Conservation (phyloP, 1,140 invertebrate species). For the Anagrus nilaparvatae region DNA sequence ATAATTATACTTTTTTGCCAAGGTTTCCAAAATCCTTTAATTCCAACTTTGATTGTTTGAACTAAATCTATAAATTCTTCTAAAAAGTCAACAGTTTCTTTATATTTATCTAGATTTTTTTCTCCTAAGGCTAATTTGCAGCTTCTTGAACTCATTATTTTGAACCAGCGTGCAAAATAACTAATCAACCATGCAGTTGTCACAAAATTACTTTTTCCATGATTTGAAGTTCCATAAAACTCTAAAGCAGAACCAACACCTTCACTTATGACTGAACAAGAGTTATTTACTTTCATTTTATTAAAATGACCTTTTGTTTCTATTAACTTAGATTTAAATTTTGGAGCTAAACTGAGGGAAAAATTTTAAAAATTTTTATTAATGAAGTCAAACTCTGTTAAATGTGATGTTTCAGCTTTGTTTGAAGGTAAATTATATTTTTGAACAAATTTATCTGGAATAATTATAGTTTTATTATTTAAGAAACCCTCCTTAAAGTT, state of each 20-base stretch:
- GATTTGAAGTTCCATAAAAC: slow-evolving; percentile 2
- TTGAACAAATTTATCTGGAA: not conserved
- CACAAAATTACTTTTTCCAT: slow-evolving; percentile 4
- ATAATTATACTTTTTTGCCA: too few relatives aligned
- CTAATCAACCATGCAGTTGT: slow-evolving; percentile 14
- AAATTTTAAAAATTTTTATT: slow-evolving; percentile 1
- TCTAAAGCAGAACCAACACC: slow-evolving; percentile 5
- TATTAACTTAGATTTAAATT: slow-evolving; percentile 1
- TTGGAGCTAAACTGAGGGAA: slow-evolving; percentile 3
- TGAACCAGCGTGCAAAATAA: slow-evolving; percentile 9
- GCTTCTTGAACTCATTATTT: slow-evolving; percentile 9
- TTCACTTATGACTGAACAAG: not conserved
- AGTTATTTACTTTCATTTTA: slow-evolving; percentile 8
- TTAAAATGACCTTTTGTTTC: not conserved
- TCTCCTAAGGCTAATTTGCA: too few relatives aligned
- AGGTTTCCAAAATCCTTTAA: too few relatives aligned
- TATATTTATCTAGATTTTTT: too few relatives aligned
- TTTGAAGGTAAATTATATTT: slow-evolving; percentile 10
- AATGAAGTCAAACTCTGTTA: not conserved
- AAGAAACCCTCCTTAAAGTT: slow-evolving; percentile 5
- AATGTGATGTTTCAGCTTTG: not conserved
- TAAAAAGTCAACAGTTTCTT: not conserved
- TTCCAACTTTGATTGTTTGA: too few relatives aligned
- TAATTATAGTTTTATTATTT: slow-evolving; percentile 7
- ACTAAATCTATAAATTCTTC: not conserved